These are phyloP conservation scores for Drosophila bocqueti DNA, from an alignment of 1,140 invertebrate genomes.

Conservation along the genomic window DNA sequence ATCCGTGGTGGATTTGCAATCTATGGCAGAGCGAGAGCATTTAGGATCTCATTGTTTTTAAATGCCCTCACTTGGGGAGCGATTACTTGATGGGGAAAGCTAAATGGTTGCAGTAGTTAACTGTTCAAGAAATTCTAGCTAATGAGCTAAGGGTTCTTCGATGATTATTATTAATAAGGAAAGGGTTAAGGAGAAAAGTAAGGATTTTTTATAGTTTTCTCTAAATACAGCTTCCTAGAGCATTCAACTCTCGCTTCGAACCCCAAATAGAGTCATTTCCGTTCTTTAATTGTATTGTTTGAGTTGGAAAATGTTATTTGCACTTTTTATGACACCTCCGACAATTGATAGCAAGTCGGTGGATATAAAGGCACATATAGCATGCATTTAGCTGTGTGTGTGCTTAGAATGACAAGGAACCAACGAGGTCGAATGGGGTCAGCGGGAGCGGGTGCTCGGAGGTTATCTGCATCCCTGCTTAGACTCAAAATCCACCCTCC, in stretches of 20 bases:
- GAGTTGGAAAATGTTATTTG: slow-evolving; percentile 66
- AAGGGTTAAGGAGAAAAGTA: not conserved
- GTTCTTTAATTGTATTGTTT: slow-evolving; percentile 51
- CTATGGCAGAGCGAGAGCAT: slow-evolving; percentile 54
- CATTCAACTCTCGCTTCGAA: not conserved
- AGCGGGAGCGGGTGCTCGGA: slow-evolving; percentile 12
- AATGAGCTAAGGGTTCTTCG: too few species aligned
- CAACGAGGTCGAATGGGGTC: slow-evolving; percentile 40
- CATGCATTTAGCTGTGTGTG: slow-evolving; percentile 1
- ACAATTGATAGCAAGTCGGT: slow-evolving; percentile 58
- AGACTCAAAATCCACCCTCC: slow-evolving; percentile 13
- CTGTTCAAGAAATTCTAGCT: too few species aligned
- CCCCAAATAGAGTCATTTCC: not conserved
- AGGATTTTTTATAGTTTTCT: not conserved
- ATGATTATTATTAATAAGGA: not conserved
- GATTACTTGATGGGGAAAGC: not conserved
- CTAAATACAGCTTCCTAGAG: not conserved
- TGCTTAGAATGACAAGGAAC: slow-evolving; percentile 24
- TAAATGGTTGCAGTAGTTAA: not conserved
- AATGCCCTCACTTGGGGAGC: slow-evolving; percentile 20
- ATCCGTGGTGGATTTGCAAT: slow-evolving; percentile 43
- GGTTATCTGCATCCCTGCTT: slow-evolving; percentile 37
- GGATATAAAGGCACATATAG: slow-evolving; percentile 13
- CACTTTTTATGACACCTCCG: slow-evolving; percentile 68
- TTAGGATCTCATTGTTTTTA: slow-evolving; percentile 42